A percentile compares a stretch with the other conserved stretches of the same genome.
Evolutionary conservation across 2,888 invertebrate genomes (phyloP).

Genomic region (Melanostoma mellinum): DNA sequence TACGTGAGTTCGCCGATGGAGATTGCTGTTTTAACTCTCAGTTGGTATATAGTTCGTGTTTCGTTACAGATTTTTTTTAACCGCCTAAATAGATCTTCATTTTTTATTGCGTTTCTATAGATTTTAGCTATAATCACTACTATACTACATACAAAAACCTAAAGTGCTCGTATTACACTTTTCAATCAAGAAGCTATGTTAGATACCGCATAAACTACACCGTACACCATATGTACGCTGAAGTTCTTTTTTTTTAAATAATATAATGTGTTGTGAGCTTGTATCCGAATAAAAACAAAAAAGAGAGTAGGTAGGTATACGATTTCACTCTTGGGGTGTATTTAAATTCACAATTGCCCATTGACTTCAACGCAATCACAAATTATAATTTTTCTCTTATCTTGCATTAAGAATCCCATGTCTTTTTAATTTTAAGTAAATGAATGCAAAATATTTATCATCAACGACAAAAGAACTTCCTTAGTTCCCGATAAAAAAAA

Average conservation of each 20-base stretch:
- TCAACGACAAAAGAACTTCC: slow-evolving; percentile 10
- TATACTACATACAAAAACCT: slow-evolving; percentile 7
- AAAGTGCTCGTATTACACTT: slow-evolving; percentile 29
- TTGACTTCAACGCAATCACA: neutral
- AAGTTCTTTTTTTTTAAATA: slow-evolving; percentile 5
- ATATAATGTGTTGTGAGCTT: neutral
- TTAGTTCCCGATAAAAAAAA: slow-evolving; percentile 12
- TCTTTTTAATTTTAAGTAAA: slow-evolving; percentile 14
- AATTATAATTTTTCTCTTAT: neutral
- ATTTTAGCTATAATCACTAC: slow-evolving; percentile 37
- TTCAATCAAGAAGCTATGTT: slow-evolving; percentile 21
- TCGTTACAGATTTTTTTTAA: slow-evolving; percentile 12
- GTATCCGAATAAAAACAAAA: slow-evolving; percentile 48
- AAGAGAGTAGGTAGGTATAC: neutral
- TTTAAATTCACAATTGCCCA: slow-evolving; percentile 1
- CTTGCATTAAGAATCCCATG: slow-evolving; percentile 15
- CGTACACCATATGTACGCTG: slow-evolving; percentile 18
- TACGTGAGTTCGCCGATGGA: too few species aligned
- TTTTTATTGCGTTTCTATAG: slow-evolving; percentile 25
- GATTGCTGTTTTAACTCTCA: too few species aligned
- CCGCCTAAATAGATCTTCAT: slow-evolving; percentile 14
- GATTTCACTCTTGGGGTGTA: slow-evolving; percentile 34
- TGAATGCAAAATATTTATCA: neutral
- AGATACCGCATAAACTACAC: slow-evolving; percentile 50
- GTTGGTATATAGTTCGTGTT: slow-evolving; percentile 5